Conservation (phyloP, 2,797 vertebrate genomes). For the Neosilurus hyrtlii region DNA sequence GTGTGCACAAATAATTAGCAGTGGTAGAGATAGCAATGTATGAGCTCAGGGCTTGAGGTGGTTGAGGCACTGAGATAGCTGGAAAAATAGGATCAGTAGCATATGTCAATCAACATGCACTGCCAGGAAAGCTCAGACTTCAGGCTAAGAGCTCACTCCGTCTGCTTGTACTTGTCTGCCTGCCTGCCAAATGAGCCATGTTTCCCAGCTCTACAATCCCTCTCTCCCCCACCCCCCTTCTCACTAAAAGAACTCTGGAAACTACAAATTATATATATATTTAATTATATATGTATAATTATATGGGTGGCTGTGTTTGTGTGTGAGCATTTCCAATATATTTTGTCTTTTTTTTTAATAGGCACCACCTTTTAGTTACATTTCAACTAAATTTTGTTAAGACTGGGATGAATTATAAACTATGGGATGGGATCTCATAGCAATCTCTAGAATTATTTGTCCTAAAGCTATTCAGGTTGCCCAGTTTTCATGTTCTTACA, state of each 20-base stretch:
- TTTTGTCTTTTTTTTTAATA: not conserved
- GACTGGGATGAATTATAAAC: not conserved
- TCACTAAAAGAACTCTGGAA: too few relatives aligned
- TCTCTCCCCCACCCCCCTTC: not conserved
- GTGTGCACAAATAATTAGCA: conserved; percentile 14
- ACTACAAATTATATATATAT: too few relatives aligned
- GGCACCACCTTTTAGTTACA: not conserved
- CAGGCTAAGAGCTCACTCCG: conserved; percentile 44
- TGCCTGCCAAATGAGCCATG: conserved; percentile 50
- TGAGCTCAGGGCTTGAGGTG: conserved; percentile 22
- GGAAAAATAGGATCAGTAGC: conserved; percentile 24
- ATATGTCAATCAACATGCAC: conserved; percentile 46
- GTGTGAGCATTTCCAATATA: too few relatives aligned
- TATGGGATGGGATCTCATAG: not conserved
- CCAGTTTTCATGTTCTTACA: not conserved
- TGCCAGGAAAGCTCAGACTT: conserved; percentile 31
- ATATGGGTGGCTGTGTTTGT: too few relatives aligned
- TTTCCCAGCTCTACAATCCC: conserved; percentile 29
- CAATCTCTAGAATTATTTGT: not conserved
- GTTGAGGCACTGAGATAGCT: conserved; percentile 26
- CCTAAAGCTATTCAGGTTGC: not conserved
- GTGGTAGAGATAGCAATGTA: not conserved
- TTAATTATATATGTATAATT: too few relatives aligned
- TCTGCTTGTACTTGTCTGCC: conserved; percentile 38
- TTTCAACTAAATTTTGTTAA: not conserved